phyloP scores from a whole-genome alignment of 2,797 vertebrate species.

The Myoxocephalus aenaeus region DNA sequence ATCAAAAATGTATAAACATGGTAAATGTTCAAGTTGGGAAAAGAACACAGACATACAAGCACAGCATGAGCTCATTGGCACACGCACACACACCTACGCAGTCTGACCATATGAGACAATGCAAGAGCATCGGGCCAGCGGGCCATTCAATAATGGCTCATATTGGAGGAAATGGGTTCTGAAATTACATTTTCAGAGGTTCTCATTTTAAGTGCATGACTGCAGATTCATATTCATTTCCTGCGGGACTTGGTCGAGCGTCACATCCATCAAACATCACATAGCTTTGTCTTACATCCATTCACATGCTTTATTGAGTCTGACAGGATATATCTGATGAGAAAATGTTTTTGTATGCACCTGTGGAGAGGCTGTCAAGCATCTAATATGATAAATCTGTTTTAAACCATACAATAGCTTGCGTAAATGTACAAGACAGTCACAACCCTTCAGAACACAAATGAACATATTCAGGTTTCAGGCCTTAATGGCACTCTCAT shows the following conservation, averaged over 20 bases:
- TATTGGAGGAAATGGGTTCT: conserved; percentile 83
- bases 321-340: conserved; percentile 34
- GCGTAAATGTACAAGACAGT: not conserved
- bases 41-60: not conserved
- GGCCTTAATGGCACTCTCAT: not conserved
- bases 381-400: conserved; percentile 23
- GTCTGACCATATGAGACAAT: conserved; percentile 43
- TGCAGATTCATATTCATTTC: conserved; percentile 67
- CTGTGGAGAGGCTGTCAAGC: not conserved
- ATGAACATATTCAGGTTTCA: not conserved
- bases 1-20: conserved; percentile 11
- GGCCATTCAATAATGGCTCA: conserved; percentile 75
- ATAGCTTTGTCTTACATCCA: conserved; percentile 47
- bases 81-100: not conserved
- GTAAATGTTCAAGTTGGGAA: not conserved
- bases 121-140: conserved; percentile 29
- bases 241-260: conserved; percentile 58
- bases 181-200: conserved; percentile 79
- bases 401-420: not conserved
- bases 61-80: not conserved
- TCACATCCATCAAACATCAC: conserved; percentile 61
- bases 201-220: conserved; percentile 70
- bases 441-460: not conserved
- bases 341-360: conserved; percentile 37
- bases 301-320: conserved; percentile 50